Evolutionary conservation across 2,888 invertebrate species (phyloP), one percentile per base, ranked within the genome.

Genomic region (Peribatodes rhomboidaria): DNA sequence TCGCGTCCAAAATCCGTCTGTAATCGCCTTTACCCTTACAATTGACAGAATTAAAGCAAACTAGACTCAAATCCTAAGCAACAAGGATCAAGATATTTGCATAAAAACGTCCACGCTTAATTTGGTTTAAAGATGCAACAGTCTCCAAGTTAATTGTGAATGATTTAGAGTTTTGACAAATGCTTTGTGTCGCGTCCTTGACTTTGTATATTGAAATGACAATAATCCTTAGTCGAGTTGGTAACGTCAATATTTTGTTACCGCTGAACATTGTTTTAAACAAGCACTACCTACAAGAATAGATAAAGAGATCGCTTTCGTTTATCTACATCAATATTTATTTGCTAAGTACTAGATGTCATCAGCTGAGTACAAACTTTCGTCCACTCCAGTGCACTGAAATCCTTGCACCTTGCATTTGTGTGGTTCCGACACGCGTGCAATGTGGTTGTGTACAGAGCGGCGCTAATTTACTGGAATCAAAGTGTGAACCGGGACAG

Each of bases 141-240:
- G 27, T n/a, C 39, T 31, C 14, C 42, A 49, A 9, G 31, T 9
- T 56, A 61, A 55, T 62, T 58, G 46, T 56, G 47, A 22, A 20
- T 31, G 53, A 47, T 66, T 57, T 54, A 22, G 22, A n/a, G n/a
- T n/a, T n/a, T n/a, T n/a, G n/a, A n/a, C 10, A 18, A 59, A 56
- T 42, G 20, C 54, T 52, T 59, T 22, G 31, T 44, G 33, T n/a
- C 27, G 10, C 33, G 50, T 8, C 49, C 49, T 49, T 42, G 55
- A 60, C 35, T 46, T 42, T 42, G 56, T 14, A 39, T 2, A 16
- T 52, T 53, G 18, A 39, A 53, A n/a, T 58, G n/a, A 13, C 10
- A 14, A 9, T 47, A 47, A 41, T 41, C 9, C 18, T 18, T 18
- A 9, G 9, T 11, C 4, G 2, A 9, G 0, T 0, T 11, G 10